These are phyloP conservation scores for Nipponia nippon DNA, from an alignment of 2,113 vertebrate species.

Conservation along the genomic window DNA sequence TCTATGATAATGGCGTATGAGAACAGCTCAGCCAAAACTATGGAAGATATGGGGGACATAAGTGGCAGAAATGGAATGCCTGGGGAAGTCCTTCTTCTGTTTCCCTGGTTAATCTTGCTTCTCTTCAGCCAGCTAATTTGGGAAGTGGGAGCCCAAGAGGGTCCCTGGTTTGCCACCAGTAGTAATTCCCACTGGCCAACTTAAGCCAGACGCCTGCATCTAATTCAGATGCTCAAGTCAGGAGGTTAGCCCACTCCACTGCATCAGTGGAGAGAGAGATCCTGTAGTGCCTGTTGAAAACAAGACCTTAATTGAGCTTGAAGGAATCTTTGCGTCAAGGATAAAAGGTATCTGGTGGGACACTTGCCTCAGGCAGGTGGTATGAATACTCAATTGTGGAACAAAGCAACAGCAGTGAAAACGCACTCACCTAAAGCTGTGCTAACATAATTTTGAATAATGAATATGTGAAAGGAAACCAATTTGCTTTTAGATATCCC, in stretches of 20 bases:
- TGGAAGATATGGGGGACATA: neutral
- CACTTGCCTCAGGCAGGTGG: neutral
- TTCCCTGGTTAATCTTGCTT: neutral
- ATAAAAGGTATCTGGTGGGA: neutral
- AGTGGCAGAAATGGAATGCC: neutral
- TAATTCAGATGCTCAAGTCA: neutral
- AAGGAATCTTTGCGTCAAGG: neutral
- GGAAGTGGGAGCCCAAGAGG: neutral
- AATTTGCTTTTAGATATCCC: slow-evolving; percentile 21
- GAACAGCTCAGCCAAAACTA: neutral
- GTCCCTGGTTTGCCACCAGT: neutral
- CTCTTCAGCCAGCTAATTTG: neutral
- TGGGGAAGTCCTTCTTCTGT: neutral
- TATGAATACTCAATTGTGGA: neutral
- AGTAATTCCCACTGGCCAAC: neutral
- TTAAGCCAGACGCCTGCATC: neutral
- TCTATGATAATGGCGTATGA: neutral
- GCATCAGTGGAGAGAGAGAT: neutral
- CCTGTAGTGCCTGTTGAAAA: neutral
- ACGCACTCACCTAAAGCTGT: neutral
- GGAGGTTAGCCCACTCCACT: neutral
- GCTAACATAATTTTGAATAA: slow-evolving; percentile 23
- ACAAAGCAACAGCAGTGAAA: neutral
- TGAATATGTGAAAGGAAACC: slow-evolving; percentile 7
- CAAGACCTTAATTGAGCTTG: neutral